phyloP scores from a whole-genome alignment of 2,888 invertebrate genomes.

The Zaprionus bogoriensis region DNA sequence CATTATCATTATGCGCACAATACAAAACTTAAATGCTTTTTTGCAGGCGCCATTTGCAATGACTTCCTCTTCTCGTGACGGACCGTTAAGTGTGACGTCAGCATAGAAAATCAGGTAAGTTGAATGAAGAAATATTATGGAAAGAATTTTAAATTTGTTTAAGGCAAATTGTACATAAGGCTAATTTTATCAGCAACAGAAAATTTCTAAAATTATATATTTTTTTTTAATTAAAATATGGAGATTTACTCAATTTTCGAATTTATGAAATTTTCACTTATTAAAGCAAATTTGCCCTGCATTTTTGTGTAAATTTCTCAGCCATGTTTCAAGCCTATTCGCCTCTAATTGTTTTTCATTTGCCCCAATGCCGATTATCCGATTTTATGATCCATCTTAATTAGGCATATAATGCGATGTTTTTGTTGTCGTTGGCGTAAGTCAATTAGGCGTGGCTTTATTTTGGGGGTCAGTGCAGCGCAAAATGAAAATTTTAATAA shows the following conservation, averaged over 20 bases:
- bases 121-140: too few species aligned
- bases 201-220: too few species aligned
- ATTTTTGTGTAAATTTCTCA: too few species aligned
- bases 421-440: constrained; percentile 15
- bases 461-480: constrained; percentile 28
- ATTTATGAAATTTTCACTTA: too few species aligned
- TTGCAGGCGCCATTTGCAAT: background rate
- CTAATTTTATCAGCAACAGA: too few species aligned
- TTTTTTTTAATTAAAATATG: too few species aligned
- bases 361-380: constrained; percentile 13
- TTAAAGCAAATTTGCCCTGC: too few species aligned
- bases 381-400: constrained; percentile 10
- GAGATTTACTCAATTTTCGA: too few species aligned
- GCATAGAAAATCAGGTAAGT: background rate
- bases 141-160: too few species aligned
- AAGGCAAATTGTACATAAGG: too few species aligned
- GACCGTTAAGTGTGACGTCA: background rate
- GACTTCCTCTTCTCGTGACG: background rate
- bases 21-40: background rate
- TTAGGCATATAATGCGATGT: constrained; percentile 10
- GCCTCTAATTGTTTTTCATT: constrained; percentile 1
- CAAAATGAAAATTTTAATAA: constrained; percentile 74
- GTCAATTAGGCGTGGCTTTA: constrained; percentile 41
- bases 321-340: background rate
- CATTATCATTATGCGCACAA: background rate